These are phyloP conservation scores for Drosophila eohydei DNA, from an alignment of 2,888 invertebrate genomes.

Conservation along the genomic window DNA sequence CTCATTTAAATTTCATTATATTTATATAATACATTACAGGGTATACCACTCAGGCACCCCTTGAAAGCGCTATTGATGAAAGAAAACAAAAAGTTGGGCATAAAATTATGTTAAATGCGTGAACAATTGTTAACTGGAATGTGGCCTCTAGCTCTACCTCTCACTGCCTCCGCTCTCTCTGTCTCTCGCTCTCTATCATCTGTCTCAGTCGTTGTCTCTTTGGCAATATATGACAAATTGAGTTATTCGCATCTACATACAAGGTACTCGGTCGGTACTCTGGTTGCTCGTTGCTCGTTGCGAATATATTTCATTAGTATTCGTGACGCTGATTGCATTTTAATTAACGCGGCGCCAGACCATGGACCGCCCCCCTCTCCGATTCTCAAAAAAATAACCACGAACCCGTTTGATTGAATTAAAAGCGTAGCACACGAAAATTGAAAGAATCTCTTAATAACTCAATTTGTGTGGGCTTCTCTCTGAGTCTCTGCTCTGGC, in stretches of 20 bases:
- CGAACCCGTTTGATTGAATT: constrained; percentile 72
- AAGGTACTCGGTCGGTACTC: constrained; percentile 29
- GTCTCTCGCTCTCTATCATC: not conserved
- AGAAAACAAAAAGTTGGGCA: constrained; percentile 7
- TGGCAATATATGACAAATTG: constrained; percentile 71
- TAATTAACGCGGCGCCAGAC: constrained; percentile 77
- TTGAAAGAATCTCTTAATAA: constrained; percentile 76
- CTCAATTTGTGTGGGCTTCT: constrained; percentile 58
- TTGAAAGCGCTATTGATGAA: not conserved
- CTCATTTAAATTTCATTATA: not conserved
- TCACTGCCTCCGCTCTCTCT: not conserved
- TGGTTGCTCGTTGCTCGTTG: constrained; percentile 32
- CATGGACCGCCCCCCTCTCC: constrained; percentile 37
- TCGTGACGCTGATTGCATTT: constrained; percentile 81
- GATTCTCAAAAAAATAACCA: constrained; percentile 11
- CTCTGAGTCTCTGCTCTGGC: constrained; percentile 16
- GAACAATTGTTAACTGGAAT: constrained; percentile 7
- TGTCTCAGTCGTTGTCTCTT: not conserved
- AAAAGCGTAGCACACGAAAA: constrained; percentile 50
- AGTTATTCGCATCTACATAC: constrained; percentile 73
- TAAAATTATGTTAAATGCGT: constrained; percentile 6
- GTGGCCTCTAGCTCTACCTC: constrained; percentile 8
- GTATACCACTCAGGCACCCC: not conserved
- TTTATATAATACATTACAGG: not conserved
- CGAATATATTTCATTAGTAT: constrained; percentile 76